These are phyloP conservation scores for Fistularia tabacaria DNA, from an alignment of 2,797 vertebrate species.

Conservation along the genomic window DNA sequence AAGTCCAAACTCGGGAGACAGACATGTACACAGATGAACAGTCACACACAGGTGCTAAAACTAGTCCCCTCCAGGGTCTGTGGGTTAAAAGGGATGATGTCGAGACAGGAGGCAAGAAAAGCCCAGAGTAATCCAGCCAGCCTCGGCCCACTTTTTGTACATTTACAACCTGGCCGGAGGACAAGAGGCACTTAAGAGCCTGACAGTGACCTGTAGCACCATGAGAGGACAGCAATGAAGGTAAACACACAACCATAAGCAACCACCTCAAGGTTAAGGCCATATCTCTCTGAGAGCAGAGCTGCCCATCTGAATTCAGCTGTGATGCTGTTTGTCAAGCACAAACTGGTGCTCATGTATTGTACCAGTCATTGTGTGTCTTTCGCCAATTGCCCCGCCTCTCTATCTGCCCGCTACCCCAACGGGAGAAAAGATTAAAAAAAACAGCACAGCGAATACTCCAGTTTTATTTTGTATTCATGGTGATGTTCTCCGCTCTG, in stretches of 20 bases:
- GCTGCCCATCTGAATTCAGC: conserved; percentile 32
- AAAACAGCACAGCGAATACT: conserved; percentile 21
- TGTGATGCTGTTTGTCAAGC: conserved; percentile 40
- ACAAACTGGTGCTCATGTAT: conserved; percentile 32
- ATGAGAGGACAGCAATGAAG: conserved; percentile 28
- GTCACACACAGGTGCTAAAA: conserved; percentile 35
- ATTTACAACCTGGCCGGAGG: conserved; percentile 36
- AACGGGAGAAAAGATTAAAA: conserved; percentile 17
- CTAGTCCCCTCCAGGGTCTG: conserved; percentile 43
- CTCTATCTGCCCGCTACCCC: background rate
- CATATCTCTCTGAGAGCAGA: conserved; percentile 38
- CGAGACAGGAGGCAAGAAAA: conserved; percentile 62
- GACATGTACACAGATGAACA: conserved; percentile 44
- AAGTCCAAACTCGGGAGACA: conserved; percentile 10
- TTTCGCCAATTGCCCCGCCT: background rate
- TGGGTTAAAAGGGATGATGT: too few species aligned
- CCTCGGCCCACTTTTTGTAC: conserved; percentile 34
- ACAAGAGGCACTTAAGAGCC: conserved; percentile 57
- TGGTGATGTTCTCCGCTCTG: too few species aligned
- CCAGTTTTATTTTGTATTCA: conserved; percentile 28
- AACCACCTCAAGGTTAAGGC: conserved; percentile 54
- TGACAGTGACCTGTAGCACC: conserved; percentile 47
- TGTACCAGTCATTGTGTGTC: conserved; percentile 2
- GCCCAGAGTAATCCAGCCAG: conserved; percentile 37
- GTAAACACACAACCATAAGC: conserved; percentile 27